phyloP scores from a whole-genome alignment of 2,797 vertebrate species.

The Myoxocephalus aenaeus region DNA sequence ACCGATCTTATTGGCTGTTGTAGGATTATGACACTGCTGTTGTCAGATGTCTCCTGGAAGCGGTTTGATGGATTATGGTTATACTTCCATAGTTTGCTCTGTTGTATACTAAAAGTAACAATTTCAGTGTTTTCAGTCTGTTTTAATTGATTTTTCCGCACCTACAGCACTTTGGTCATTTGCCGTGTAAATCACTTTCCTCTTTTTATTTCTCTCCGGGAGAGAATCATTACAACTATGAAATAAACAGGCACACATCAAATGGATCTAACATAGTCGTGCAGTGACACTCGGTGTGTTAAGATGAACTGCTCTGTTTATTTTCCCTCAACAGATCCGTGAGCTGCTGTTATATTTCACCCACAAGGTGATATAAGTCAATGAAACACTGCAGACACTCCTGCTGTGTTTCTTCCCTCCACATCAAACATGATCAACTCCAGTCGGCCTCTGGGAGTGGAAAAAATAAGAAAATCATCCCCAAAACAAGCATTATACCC shows the following conservation, averaged over 20 bases:
- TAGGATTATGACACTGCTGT: neutral
- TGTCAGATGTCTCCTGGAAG: neutral
- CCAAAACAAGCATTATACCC: neutral
- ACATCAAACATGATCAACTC: slow-evolving; percentile 4
- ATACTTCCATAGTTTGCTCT: neutral
- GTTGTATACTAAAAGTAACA: neutral
- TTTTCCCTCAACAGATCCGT: neutral
- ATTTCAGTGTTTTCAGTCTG: neutral
- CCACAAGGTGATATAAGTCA: slow-evolving; percentile 1
- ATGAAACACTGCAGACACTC: neutral
- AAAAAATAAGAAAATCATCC: neutral
- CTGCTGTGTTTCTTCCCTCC: neutral
- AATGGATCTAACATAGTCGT: neutral
- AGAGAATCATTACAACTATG: neutral
- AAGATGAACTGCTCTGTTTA: neutral
- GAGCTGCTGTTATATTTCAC: neutral
- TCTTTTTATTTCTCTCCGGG: neutral
- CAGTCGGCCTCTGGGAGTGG: neutral
- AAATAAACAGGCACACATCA: neutral
- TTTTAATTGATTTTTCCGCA: slow-evolving; percentile 18
- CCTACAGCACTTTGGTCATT: neutral
- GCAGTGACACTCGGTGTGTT: neutral
- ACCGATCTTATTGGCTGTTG: neutral
- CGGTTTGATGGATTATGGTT: slow-evolving; percentile 20
- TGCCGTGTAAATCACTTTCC: neutral